phyloP scores from a whole-genome alignment of 2,797 vertebrate genomes.

The Poecile montanus region DNA sequence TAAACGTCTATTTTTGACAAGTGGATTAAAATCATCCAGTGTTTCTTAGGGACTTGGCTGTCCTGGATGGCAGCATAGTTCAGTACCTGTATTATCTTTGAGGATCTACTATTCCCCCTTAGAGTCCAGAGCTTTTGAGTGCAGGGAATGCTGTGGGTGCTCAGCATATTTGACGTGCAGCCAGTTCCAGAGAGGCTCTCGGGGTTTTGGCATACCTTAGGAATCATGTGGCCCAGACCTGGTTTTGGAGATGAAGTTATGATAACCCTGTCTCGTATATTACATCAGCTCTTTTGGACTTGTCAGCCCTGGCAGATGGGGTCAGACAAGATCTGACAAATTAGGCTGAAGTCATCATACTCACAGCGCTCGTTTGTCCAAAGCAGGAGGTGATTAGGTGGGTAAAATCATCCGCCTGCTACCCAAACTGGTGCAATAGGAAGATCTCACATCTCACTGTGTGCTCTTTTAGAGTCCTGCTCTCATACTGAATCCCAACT shows the following conservation, averaged over 20 bases:
- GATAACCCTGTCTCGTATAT: neutral
- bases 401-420: neutral
- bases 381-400: neutral
- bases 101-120: neutral
- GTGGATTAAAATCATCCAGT: neutral
- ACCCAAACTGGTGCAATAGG: neutral
- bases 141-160: neutral
- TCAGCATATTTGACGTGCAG: neutral
- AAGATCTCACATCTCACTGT: neutral
- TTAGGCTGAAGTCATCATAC: neutral
- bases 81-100: neutral
- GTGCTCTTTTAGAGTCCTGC: neutral
- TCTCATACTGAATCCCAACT: neutral
- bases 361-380: neutral
- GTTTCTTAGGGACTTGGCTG: neutral
- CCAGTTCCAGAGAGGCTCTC: neutral
- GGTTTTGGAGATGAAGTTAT: slow-evolving; percentile 11
- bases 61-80: neutral
- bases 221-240: neutral
- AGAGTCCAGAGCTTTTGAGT: neutral
- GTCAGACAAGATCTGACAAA: neutral
- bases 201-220: neutral
- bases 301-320: neutral
- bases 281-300: neutral
- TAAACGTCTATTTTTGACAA: neutral